Percentiles rank a stretch among this genome's conserved stretches.
phyloP scores from a whole-genome alignment of 2,888 invertebrate genomes.

The Pseudanteris insignis region DNA sequence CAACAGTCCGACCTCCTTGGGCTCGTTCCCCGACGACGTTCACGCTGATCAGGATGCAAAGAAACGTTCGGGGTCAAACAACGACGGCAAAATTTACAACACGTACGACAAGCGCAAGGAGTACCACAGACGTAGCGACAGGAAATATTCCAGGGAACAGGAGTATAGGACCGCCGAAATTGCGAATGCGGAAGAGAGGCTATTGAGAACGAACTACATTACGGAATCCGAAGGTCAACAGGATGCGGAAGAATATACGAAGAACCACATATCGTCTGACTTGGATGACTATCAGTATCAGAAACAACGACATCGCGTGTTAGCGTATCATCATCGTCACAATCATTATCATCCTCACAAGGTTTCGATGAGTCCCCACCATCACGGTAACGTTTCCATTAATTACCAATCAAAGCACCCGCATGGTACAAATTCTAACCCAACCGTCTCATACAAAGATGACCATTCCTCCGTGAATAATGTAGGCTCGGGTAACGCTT shows the following conservation, averaged over 20 bases:
- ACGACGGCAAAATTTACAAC: constrained; percentile 11
- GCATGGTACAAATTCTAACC: constrained; percentile 10
- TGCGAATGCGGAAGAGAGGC: constrained; percentile 12
- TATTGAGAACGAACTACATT: constrained; percentile 9
- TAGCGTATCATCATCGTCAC: constrained; percentile 20
- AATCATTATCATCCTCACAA: constrained; percentile 32
- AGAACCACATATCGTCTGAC: constrained; percentile 2
- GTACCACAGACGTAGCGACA: constrained; percentile 22
- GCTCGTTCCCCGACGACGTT: constrained; percentile 3
- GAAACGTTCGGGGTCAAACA: background rate
- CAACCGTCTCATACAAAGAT: constrained; percentile 18
- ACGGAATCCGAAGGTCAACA: constrained; percentile 5
- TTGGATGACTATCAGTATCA: constrained; percentile 32
- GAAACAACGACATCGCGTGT: constrained; percentile 24
- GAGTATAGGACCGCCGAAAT: constrained; percentile 25
- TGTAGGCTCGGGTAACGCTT: constrained; percentile 12
- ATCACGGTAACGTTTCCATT: constrained; percentile 20
- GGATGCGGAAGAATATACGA: background rate
- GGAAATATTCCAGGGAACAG: constrained; percentile 13
- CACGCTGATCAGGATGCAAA: constrained; percentile 4
- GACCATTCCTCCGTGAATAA: constrained; percentile 18
- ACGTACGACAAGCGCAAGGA: constrained; percentile 18
- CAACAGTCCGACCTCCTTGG: constrained; percentile 15
- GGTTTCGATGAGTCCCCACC: constrained; percentile 5
- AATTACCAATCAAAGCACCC: constrained; percentile 31